Percentiles rank a stretch among this genome's conserved stretches.
Evolutionary conservation across 2,888 invertebrate species (phyloP).

Genomic region (Thymelicus acteon): DNA sequence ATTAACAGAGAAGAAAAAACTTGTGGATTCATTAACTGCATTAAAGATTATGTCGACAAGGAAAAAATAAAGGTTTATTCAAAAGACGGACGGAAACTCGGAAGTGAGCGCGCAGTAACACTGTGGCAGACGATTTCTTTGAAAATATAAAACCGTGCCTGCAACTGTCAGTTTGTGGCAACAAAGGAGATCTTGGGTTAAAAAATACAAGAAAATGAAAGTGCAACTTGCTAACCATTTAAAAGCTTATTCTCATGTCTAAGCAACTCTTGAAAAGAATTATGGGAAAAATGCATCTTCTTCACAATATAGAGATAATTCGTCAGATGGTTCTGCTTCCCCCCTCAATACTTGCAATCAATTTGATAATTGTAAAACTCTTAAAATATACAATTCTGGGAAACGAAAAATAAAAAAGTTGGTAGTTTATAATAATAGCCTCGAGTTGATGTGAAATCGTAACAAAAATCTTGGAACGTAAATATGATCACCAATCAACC

Average conservation of each 20-base stretch:
- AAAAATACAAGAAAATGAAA: background rate
- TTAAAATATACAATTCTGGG: too few relatives aligned
- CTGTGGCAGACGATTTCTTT: conserved; percentile 17
- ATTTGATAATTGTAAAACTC: too few relatives aligned
- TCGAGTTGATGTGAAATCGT: too few relatives aligned
- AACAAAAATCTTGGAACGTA: too few relatives aligned
- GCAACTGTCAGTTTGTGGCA: conserved; percentile 18
- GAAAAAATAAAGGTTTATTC: conserved; percentile 9
- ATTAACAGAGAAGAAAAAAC: background rate
- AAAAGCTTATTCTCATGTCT: background rate
- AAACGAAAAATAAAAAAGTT: too few relatives aligned
- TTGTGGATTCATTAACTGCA: conserved; percentile 9
- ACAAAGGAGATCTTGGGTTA: background rate
- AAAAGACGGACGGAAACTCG: conserved; percentile 16
- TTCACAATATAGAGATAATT: too few relatives aligned
- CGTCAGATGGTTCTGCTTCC: too few relatives aligned
- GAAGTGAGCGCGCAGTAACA: conserved; percentile 3
- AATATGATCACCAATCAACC: too few relatives aligned
- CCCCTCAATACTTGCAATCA: too few relatives aligned
- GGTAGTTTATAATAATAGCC: too few relatives aligned
- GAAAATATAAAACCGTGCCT: conserved; percentile 8
- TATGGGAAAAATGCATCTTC: too few relatives aligned
- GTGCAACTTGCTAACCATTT: background rate
- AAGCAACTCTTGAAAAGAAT: background rate
- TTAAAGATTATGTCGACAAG: conserved; percentile 9